Percentiles rank a stretch among this genome's conserved stretches.
phyloP scores from a whole-genome alignment of 2,113 vertebrate species.

The Rana temporaria region DNA sequence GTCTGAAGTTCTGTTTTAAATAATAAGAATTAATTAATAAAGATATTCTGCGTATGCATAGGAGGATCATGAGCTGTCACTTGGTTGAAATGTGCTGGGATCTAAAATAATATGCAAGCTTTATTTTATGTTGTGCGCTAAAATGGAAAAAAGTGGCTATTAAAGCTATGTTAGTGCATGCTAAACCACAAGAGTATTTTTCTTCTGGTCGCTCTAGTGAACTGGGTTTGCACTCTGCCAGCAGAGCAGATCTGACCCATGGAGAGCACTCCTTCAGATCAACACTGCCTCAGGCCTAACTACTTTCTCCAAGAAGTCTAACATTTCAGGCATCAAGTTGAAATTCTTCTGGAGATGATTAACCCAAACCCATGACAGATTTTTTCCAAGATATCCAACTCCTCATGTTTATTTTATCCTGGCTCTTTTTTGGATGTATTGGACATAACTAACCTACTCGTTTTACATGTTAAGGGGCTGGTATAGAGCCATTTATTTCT shows the following conservation, averaged over 20 bases:
- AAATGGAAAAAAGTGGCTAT: conserved; percentile 73
- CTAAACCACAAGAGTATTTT: conserved; percentile 75
- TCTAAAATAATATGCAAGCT: conserved; percentile 74
- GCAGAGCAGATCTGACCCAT: conserved; percentile 89
- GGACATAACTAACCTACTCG: conserved; percentile 99
- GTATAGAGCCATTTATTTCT: conserved; percentile 85
- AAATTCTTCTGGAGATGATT: conserved; percentile 99
- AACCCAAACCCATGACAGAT: conserved; percentile 99
- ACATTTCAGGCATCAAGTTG: conserved; percentile 97
- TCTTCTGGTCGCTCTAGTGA: conserved; percentile 73
- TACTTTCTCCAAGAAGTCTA: conserved; percentile 95
- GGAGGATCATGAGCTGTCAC: conserved; percentile 63
- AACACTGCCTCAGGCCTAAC: conserved; percentile 87
- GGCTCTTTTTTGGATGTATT: conserved; percentile 99
- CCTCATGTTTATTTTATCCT: conserved; percentile 99
- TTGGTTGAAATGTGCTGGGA: conserved; percentile 69
- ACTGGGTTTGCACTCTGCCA: conserved; percentile 82
- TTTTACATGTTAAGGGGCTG: conserved; percentile 91
- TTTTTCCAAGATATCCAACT: conserved; percentile 99
- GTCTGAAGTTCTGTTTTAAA: too few relatives aligned
- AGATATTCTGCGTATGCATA: conserved; percentile 56
- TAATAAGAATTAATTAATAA: too few relatives aligned
- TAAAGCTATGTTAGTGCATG: conserved; percentile 74
- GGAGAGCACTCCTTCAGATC: conserved; percentile 88
- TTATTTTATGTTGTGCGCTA: conserved; percentile 76